phyloP scores from a whole-genome alignment of 2,113 vertebrate genomes.

The Daboia siamensis region DNA sequence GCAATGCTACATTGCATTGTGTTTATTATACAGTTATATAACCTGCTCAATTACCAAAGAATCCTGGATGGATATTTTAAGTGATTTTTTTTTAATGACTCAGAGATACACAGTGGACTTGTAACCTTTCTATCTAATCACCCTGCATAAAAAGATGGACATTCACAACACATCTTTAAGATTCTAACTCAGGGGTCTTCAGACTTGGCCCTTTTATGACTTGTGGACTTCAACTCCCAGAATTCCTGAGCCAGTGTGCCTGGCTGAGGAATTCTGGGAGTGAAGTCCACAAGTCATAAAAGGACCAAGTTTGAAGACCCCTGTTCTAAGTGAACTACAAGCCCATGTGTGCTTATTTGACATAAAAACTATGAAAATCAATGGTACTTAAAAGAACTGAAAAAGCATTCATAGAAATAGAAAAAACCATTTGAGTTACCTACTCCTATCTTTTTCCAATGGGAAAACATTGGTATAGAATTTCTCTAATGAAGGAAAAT shows the following conservation, averaged over 20 bases:
- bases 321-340: neutral
- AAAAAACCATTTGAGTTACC: neutral
- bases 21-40: neutral
- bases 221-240: too few relatives aligned
- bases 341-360: neutral
- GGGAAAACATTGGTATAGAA: neutral
- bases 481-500: neutral
- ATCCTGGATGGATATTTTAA: neutral
- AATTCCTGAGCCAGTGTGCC: too few relatives aligned
- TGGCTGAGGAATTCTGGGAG: too few relatives aligned
- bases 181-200: neutral
- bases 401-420: neutral
- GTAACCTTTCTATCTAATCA: neutral
- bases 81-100: neutral
- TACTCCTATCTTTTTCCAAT: neutral
- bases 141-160: neutral
- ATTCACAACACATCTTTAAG: neutral
- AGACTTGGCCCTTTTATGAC: too few relatives aligned
- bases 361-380: neutral
- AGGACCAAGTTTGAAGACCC: too few relatives aligned
- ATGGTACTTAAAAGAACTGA: neutral
- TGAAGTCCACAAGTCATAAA: too few relatives aligned
- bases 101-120: neutral
- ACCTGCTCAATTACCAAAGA: neutral
- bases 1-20: neutral